Percentiles rank a stretch among this genome's conserved stretches.
phyloP scores from a whole-genome alignment of 2,113 vertebrate genomes.

The Entomyzon cyanotis region DNA sequence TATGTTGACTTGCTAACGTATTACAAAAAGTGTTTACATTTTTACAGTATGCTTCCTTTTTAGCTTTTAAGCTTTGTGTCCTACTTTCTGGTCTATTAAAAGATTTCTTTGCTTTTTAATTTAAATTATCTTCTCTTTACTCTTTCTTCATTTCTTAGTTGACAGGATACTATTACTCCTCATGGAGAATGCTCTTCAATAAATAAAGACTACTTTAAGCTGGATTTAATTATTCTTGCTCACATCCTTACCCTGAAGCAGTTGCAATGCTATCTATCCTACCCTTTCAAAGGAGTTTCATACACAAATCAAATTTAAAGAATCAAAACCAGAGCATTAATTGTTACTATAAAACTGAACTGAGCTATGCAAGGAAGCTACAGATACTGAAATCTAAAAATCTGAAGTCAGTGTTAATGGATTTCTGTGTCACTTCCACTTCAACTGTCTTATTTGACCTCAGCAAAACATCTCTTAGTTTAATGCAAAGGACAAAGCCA shows the following conservation, averaged over 20 bases:
- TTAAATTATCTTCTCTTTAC: neutral
- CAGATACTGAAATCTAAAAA: neutral
- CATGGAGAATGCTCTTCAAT: neutral
- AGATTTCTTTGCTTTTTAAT: neutral
- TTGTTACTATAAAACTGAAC: neutral
- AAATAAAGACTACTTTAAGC: constrained; percentile 3
- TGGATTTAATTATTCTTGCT: neutral
- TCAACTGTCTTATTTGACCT: neutral
- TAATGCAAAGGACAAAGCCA: neutral
- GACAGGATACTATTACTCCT: neutral
- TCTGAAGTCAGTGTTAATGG: neutral
- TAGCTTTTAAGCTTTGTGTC: neutral
- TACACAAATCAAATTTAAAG: constrained; percentile 14
- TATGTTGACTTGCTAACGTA: neutral
- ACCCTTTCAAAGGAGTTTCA: neutral
- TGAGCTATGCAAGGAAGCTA: neutral
- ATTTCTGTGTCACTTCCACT: neutral
- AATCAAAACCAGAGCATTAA: neutral
- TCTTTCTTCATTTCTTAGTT: neutral
- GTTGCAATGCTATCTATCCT: neutral
- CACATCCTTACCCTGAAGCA: neutral
- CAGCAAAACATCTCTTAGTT: neutral
- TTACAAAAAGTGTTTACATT: neutral
- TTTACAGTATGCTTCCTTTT: neutral
- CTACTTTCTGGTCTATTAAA: constrained; percentile 13